Conservation (phyloP, 2,113 vertebrate species). For the Clinocottus analis region DNA sequence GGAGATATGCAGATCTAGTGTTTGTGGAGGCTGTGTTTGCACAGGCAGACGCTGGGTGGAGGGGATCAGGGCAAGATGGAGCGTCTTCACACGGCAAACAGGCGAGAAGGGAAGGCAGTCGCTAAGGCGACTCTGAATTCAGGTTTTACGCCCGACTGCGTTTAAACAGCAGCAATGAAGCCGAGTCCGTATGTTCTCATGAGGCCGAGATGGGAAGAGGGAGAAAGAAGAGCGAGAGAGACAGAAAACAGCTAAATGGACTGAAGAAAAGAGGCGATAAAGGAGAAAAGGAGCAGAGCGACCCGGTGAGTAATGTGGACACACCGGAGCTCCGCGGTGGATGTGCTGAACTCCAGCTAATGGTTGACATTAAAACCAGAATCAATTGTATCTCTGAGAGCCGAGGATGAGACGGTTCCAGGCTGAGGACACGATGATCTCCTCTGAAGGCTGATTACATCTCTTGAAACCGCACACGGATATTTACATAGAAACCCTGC, state of each 20-base stretch:
- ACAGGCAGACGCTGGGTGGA: slow-evolving; percentile 50
- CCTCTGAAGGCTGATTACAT: slow-evolving; percentile 64
- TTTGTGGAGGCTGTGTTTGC: slow-evolving; percentile 51
- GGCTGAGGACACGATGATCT: slow-evolving; percentile 65
- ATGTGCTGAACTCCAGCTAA: slow-evolving; percentile 70
- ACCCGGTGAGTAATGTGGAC: slow-evolving; percentile 47
- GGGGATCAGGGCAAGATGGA: slow-evolving; percentile 52
- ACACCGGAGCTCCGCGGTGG: slow-evolving; percentile 32
- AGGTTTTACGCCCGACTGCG: background rate
- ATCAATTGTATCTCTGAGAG: slow-evolving; percentile 65
- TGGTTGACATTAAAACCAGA: slow-evolving; percentile 66
- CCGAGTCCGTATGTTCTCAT: slow-evolving; percentile 1
- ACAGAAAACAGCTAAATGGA: slow-evolving; percentile 15
- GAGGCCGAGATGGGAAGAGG: background rate
- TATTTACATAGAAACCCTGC: slow-evolving; percentile 66
- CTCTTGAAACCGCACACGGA: slow-evolving; percentile 60
- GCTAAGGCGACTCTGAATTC: background rate
- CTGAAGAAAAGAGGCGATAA: slow-evolving; percentile 33
- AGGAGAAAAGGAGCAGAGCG: slow-evolving; percentile 8
- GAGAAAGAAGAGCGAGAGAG: background rate
- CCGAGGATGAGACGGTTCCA: slow-evolving; percentile 53
- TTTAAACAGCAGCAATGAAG: slow-evolving; percentile 14
- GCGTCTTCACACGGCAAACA: slow-evolving; percentile 28
- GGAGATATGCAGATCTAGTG: slow-evolving; percentile 53
- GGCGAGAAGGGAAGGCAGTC: background rate